phyloP scores from a whole-genome alignment of 1,140 invertebrate genomes.

The Oreohelix idahoensis region DNA sequence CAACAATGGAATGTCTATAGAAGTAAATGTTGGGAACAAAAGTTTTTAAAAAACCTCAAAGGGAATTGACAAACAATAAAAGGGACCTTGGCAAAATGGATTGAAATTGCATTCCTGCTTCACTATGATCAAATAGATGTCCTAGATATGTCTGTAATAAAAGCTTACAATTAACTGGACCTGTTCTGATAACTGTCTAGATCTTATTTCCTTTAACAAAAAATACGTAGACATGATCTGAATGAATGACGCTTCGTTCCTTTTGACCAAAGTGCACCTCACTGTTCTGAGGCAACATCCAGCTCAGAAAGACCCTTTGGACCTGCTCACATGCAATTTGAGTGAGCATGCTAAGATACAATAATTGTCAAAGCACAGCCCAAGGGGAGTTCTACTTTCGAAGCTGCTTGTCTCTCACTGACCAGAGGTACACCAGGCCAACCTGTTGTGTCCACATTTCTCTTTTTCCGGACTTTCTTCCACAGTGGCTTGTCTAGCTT shows the following conservation, averaged over 20 bases:
- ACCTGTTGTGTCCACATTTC: conserved; percentile 15
- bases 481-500: conserved; percentile 32
- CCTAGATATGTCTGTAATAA: conserved; percentile 16
- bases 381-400: too few relatives aligned
- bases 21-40: background rate
- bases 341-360: too few relatives aligned
- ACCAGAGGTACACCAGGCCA: conserved; percentile 2
- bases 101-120: background rate
- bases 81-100: background rate
- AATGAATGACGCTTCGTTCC: conserved; percentile 15
- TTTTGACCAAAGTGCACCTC: background rate
- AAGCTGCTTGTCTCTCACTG: background rate
- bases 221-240: conserved; percentile 33
- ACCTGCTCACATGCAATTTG: too few relatives aligned
- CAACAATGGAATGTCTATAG: conserved; percentile 13
- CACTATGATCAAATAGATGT: background rate
- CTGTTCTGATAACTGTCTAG: conserved; percentile 24
- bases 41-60: background rate
- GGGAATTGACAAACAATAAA: background rate
- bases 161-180: conserved; percentile 14
- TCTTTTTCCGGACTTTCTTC: conserved; percentile 17
- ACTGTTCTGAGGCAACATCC: background rate
- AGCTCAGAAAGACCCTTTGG: background rate
- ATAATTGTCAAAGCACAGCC: too few relatives aligned
- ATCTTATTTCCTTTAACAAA: conserved; percentile 29